These are phyloP conservation scores for Coryphaenoides rupestris DNA, from an alignment of 2,113 vertebrate species.

Conservation along the genomic window DNA sequence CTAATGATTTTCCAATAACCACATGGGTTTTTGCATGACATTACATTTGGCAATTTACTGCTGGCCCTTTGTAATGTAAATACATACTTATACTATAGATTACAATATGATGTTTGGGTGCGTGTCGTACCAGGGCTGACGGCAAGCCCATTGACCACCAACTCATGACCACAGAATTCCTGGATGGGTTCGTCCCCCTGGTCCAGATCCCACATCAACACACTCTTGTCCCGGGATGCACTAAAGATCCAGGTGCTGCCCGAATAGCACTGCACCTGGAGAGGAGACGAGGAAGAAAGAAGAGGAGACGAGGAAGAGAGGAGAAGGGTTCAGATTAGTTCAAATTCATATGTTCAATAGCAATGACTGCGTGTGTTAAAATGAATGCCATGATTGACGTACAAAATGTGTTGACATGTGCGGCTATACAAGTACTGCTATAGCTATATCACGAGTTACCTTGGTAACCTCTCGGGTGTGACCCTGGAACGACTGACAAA, in stretches of 20 bases:
- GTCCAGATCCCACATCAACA: conserved; percentile 87
- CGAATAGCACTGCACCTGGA: conserved; percentile 78
- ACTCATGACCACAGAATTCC: conserved; percentile 81
- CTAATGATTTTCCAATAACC: too few species aligned
- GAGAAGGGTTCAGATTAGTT: too few species aligned
- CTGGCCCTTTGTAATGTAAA: too few species aligned
- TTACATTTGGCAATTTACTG: too few species aligned
- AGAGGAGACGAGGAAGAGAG: neutral
- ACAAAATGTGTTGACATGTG: neutral
- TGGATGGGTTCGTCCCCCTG: conserved; percentile 73
- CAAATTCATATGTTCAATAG: too few species aligned
- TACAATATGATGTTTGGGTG: neutral
- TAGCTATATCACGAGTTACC: conserved; percentile 76
- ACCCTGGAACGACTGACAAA: conserved; percentile 79
- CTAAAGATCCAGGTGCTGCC: conserved; percentile 87
- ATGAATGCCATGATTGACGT: too few species aligned
- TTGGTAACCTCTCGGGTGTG: conserved; percentile 91
- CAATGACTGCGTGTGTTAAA: too few species aligned
- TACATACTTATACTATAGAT: too few species aligned
- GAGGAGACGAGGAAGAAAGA: conserved; percentile 12
- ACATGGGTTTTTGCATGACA: too few species aligned
- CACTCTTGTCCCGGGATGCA: conserved; percentile 86
- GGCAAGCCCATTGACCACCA: conserved; percentile 91
- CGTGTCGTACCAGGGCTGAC: conserved; percentile 80
- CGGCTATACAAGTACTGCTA: neutral